Percentiles rank a stretch among this genome's conserved stretches.
phyloP scores from a whole-genome alignment of 2,113 vertebrate species.

The Clupea harengus region DNA sequence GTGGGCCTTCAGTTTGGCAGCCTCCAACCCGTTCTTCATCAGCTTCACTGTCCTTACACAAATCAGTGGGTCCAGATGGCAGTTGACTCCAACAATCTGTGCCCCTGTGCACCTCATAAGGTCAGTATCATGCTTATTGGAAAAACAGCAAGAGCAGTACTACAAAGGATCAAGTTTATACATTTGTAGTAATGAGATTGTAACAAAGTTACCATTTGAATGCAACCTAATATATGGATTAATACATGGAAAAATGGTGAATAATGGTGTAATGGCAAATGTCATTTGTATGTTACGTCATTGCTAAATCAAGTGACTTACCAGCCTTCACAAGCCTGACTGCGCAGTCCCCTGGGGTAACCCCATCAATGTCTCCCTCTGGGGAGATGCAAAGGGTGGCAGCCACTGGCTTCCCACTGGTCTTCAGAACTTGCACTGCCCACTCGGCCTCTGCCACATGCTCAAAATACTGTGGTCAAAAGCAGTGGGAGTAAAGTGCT shows the following conservation, averaged over 20 bases:
- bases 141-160: not conserved
- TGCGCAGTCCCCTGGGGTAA: slow-evolving; percentile 75
- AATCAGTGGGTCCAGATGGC: slow-evolving; percentile 77
- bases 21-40: slow-evolving; percentile 78
- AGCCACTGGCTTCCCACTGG: slow-evolving; percentile 77
- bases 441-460: slow-evolving; percentile 81
- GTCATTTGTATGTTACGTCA: not conserved
- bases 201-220: not conserved
- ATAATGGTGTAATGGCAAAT: too few species aligned
- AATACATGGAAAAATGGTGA: too few species aligned
- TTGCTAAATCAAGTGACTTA: slow-evolving; percentile 45
- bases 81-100: slow-evolving; percentile 78
- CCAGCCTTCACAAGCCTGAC: slow-evolving; percentile 78
- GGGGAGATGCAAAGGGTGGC: slow-evolving; percentile 79
- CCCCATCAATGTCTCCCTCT: slow-evolving; percentile 75
- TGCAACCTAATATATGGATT: not conserved
- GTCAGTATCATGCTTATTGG: not conserved
- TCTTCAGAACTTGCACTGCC: slow-evolving; percentile 77
- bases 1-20: slow-evolving; percentile 73
- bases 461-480: slow-evolving; percentile 77
- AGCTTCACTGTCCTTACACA: slow-evolving; percentile 71
- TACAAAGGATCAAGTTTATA: not conserved
- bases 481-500: not conserved
- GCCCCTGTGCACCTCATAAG: slow-evolving; percentile 64
- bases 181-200: not conserved